Evolutionary conservation across 2,113 vertebrate species (phyloP).

Genomic region (Pipra filicauda): DNA sequence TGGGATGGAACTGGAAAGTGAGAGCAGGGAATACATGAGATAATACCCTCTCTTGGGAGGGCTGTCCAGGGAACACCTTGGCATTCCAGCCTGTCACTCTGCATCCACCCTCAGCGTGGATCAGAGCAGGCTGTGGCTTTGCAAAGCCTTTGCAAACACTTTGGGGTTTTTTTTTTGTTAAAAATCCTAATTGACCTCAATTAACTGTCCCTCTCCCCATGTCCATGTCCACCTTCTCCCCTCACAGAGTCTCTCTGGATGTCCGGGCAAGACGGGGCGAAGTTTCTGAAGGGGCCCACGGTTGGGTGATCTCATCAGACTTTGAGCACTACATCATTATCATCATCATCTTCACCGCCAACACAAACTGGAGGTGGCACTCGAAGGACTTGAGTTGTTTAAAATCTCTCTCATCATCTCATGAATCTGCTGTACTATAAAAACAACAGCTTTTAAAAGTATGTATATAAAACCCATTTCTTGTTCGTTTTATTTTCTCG

Average conservation of each 20-base stretch:
- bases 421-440: constrained; percentile 96
- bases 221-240: not conserved
- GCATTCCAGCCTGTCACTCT: rapidly evolving
- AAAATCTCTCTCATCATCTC: constrained; percentile 88
- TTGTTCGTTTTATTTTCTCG: constrained; percentile 77
- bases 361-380: constrained; percentile 79
- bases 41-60: rapidly evolving
- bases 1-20: not conserved
- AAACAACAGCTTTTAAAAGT: constrained; percentile 84
- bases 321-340: constrained; percentile 86
- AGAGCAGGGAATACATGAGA: not conserved
- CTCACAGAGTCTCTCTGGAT: constrained; percentile 90
- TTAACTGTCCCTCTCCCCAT: not conserved
- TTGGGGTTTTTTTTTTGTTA: rapidly evolving
- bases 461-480: constrained; percentile 83
- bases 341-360: constrained; percentile 76
- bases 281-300: constrained; percentile 93
- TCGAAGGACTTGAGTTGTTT: constrained; percentile 76
- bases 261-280: constrained; percentile 91
- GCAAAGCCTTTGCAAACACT: not conserved
- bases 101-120: not conserved
- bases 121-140: not conserved
- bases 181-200: rapidly evolving
- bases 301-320: constrained; percentile 91
- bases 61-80: not conserved